These are phyloP conservation scores for Athripsodes cinereus DNA, from an alignment of 2,888 invertebrate genomes.

Conservation along the genomic window DNA sequence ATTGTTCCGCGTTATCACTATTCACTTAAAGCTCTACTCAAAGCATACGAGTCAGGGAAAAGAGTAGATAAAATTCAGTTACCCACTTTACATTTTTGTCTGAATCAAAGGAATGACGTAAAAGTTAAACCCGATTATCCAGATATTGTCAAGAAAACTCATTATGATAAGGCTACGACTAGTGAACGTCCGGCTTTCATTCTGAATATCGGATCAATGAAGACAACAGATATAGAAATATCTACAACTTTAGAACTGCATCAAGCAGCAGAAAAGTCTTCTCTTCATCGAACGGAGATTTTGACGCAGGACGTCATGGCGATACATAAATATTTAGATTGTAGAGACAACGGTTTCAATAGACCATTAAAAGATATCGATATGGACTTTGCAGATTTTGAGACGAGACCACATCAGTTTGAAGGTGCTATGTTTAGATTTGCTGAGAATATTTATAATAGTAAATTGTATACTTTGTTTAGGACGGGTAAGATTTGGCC, in stretches of 20 bases:
- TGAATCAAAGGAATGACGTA: conserved; percentile 45
- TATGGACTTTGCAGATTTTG: conserved; percentile 26
- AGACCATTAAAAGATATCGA: conserved; percentile 20
- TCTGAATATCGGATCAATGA: conserved; percentile 36
- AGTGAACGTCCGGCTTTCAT: conserved; percentile 28
- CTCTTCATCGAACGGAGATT: conserved; percentile 29
- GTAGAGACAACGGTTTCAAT: conserved; percentile 37
- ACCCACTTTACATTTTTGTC: conserved; percentile 40
- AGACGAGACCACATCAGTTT: conserved; percentile 39
- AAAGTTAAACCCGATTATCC: conserved; percentile 42
- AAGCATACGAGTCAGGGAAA: conserved; percentile 46
- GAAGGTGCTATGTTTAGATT: conserved; percentile 50
- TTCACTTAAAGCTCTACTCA: conserved; percentile 48
- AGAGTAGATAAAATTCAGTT: conserved; percentile 37
- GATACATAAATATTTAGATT: conserved; percentile 45
- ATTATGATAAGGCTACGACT: conserved; percentile 36
- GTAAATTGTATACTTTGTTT: conserved; percentile 46
- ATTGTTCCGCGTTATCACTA: conserved; percentile 55
- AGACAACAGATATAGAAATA: conserved; percentile 41
- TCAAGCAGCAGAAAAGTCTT: conserved; percentile 18
- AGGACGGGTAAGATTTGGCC: conserved; percentile 45
- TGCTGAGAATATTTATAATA: conserved; percentile 42
- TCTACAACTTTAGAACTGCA: conserved; percentile 19
- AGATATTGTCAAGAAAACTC: conserved; percentile 45
- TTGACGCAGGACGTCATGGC: conserved; percentile 40